Conservation (phyloP, 2,113 vertebrate species). For the Odocoileus virginianus region DNA sequence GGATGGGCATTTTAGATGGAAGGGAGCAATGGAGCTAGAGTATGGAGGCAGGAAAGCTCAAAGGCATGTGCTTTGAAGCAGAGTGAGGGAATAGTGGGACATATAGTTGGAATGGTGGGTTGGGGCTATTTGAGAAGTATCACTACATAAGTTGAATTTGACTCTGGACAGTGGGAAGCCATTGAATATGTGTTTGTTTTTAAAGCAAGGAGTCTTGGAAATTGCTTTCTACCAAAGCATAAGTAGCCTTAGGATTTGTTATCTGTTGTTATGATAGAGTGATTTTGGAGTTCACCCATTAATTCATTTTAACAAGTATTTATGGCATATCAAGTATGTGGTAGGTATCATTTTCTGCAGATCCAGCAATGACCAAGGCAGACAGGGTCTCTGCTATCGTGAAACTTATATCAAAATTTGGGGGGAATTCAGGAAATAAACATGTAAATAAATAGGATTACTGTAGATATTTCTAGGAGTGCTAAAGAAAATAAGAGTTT, state of each 20-base stretch:
- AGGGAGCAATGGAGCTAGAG: not conserved
- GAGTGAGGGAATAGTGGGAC: not conserved
- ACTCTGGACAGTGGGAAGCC: not conserved
- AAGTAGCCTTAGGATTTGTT: not conserved
- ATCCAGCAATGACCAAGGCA: not conserved
- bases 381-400: not conserved
- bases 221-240: not conserved
- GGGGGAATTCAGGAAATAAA: not conserved
- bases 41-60: not conserved
- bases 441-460: not conserved
- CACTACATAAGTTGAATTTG: not conserved
- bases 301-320: not conserved
- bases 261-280: not conserved
- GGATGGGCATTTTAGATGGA: not conserved
- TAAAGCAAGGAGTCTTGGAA: constrained; percentile 5
- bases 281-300: not conserved
- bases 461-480: not conserved
- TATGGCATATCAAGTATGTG: not conserved
- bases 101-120: not conserved
- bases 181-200: constrained; percentile 14
- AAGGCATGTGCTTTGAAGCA: not conserved
- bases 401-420: not conserved
- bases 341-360: not conserved
- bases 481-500: not conserved
- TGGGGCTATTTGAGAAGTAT: not conserved